These are phyloP conservation scores for Tachina grossa DNA, from an alignment of 2,888 invertebrate species.

Conservation along the genomic window DNA sequence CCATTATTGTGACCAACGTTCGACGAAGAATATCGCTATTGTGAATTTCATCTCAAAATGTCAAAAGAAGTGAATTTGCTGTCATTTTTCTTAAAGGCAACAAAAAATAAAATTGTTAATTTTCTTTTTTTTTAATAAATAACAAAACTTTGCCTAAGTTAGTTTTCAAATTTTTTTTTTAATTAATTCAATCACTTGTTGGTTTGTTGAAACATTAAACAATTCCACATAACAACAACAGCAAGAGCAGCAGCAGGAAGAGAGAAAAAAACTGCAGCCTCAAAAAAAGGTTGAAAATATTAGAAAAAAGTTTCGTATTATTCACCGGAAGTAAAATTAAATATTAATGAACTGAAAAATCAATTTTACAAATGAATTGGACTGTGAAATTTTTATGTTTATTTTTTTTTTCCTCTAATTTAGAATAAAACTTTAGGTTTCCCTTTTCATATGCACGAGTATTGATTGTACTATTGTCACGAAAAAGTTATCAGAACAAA, in stretches of 20 bases:
- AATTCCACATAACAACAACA: background rate
- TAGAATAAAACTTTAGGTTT: background rate
- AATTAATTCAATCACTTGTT: no score
- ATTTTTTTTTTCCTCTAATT: background rate
- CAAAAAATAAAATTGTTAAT: no score
- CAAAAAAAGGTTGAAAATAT: background rate
- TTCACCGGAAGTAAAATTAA: slow-evolving; percentile 46
- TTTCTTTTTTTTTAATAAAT: no score
- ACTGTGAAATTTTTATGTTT: slow-evolving; percentile 28
- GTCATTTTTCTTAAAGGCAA: no score
- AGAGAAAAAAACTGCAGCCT: background rate
- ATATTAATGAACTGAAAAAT: slow-evolving; percentile 61
- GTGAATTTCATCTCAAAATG: no score
- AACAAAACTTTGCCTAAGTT: no score
- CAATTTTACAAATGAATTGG: slow-evolving; percentile 57
- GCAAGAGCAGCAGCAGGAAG: background rate
- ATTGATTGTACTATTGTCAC: slow-evolving; percentile 5
- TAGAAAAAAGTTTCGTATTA: background rate
- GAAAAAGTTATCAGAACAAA: slow-evolving; percentile 1
- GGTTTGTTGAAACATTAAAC: no score
- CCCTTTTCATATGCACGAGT: background rate
- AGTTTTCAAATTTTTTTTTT: no score
- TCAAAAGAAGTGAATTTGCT: no score
- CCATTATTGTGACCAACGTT: no score
- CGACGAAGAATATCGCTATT: background rate